Evolutionary conservation across 2,797 vertebrate species (phyloP).

Genomic region (Potorous gilbertii): DNA sequence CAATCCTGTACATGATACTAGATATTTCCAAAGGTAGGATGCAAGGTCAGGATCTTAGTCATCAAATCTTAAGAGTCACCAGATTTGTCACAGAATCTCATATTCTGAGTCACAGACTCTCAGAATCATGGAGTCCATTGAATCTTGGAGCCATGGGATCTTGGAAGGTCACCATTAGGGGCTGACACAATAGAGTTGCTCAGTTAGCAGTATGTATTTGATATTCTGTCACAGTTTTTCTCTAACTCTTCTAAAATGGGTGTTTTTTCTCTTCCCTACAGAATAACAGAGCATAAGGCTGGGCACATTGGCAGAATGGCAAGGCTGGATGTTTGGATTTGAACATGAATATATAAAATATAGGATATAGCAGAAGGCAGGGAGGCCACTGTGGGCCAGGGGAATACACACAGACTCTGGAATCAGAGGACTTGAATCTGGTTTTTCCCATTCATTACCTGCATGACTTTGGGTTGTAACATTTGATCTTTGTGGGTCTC

Average conservation of each 20-base stretch:
- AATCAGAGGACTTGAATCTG: neutral
- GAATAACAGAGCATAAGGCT: neutral
- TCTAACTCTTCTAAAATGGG: neutral
- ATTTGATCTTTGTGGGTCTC: neutral
- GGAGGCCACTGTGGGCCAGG: neutral
- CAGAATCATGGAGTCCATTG: neutral
- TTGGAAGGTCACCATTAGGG: neutral
- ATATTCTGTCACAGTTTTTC: neutral
- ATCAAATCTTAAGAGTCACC: neutral
- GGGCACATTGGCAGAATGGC: neutral
- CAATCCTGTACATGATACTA: neutral
- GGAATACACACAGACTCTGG: neutral
- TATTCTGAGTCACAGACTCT: neutral
- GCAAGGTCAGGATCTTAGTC: neutral
- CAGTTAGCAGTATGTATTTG: neutral
- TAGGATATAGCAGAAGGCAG: neutral
- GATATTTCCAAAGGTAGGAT: neutral
- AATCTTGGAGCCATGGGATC: neutral
- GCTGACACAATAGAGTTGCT: neutral
- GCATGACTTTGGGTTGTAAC: neutral
- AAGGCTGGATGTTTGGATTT: neutral
- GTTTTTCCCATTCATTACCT: neutral
- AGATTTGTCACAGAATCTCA: neutral
- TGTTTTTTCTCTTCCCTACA: neutral
- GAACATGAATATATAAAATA: neutral